These are phyloP conservation scores for Papilio elwesi DNA, from an alignment of 2,888 invertebrate genomes.

Conservation along the genomic window DNA sequence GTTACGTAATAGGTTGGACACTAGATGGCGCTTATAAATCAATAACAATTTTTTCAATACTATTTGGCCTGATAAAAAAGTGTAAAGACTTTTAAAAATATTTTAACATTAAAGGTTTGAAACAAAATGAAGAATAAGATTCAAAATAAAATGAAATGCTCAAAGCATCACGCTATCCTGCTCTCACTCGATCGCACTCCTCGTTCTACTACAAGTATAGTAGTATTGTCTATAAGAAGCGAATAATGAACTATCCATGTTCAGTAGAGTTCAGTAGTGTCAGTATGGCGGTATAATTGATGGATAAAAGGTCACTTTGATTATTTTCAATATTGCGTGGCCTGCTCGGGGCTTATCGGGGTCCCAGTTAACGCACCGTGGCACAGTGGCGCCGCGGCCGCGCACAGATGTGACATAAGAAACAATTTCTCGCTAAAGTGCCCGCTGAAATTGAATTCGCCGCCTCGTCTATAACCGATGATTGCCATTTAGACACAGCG, in stretches of 20 bases:
- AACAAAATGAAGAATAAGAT: too few relatives aligned
- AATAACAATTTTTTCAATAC: too few relatives aligned
- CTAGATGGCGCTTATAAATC: too few relatives aligned
- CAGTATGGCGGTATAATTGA: conserved; percentile 11
- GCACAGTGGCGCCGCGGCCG: conserved; percentile 19
- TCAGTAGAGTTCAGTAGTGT: not conserved
- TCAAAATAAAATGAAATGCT: too few relatives aligned
- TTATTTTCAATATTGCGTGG: conserved; percentile 25
- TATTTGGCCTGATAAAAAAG: too few relatives aligned
- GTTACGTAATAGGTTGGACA: too few relatives aligned
- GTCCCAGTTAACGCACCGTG: conserved; percentile 17
- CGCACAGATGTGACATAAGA: conserved; percentile 67
- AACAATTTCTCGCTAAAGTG: conserved; percentile 83
- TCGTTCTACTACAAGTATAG: too few relatives aligned
- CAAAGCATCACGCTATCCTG: too few relatives aligned
- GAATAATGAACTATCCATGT: conserved; percentile 3
- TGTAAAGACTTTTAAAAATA: too few relatives aligned
- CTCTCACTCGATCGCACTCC: too few relatives aligned
- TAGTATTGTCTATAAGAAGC: too few relatives aligned
- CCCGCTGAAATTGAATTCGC: conserved; percentile 78
- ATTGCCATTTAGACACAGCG: conserved; percentile 59
- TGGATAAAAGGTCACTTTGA: conserved; percentile 21
- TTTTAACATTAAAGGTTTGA: too few relatives aligned
- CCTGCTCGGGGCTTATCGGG: conserved; percentile 17
- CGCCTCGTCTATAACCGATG: conserved; percentile 62